Evolutionary conservation across 2,113 vertebrate species (phyloP), one percentile per base, ranked within the genome.

Genomic region (Pagrus major): DNA sequence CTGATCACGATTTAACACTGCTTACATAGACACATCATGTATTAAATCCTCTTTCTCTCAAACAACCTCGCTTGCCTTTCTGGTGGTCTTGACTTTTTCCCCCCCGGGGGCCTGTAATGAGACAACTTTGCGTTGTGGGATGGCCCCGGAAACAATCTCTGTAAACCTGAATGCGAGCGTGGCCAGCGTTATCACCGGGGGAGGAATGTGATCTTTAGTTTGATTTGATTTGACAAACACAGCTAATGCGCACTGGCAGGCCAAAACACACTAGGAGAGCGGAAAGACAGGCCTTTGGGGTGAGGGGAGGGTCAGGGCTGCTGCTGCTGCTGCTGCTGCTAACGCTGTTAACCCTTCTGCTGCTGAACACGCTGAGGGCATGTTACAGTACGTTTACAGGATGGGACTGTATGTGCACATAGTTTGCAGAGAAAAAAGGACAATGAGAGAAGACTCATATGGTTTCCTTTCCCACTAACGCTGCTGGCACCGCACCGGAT

Each of bases 201-300:
- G 81, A 84, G 61, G 82, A 85, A 88, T 73, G 78, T 39, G 76
- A 86, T 89, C 79, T 92, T 89, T 78, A 71, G 67, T 90, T 84
- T 87, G 87, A 91, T 92, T 87, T 87, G 86, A 91, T 89, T 82
- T 85, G 86, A 87, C 84, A 92, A 85, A 91, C 84, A 60, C 39
- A 9, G 81, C 71, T 90, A 89, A 91, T 89, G 81, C 23, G 44
- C 72, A 63, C 75, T 86, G 90, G 77, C 87, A 87, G 89, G 71
- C 65, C 78, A 60, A n/a, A 89, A 86, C 82, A 81, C 84, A 73
- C 35, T 74, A 86, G 87, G 87, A 86, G 80, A 88, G 85, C 79
- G 61, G 84, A 88, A 85, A 88, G 88, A 81, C 73, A 10, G 71
- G 83, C 87, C 71, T 27, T 76, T 35, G 88, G 88, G 86, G 78